A percentile compares a stretch with the other conserved stretches of the same genome.
These are phyloP conservation scores for Rousettus leschenaultii DNA, from an alignment of 2,113 vertebrate genomes.

Conservation along the genomic window DNA sequence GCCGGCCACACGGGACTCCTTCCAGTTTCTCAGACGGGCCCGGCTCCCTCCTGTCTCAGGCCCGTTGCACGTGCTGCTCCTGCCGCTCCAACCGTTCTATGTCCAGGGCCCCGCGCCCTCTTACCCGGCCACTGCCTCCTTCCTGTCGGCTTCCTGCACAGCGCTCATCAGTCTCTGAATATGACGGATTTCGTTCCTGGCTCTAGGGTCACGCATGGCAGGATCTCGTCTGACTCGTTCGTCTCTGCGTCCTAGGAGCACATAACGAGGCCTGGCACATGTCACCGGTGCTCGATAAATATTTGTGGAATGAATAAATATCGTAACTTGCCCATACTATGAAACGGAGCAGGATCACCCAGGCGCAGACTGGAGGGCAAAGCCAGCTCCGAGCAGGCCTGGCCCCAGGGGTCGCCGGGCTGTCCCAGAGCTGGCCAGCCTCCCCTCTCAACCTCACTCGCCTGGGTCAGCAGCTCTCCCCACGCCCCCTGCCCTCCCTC, in stretches of 20 bases:
- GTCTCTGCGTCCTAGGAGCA: neutral
- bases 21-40: neutral
- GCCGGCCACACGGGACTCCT: neutral
- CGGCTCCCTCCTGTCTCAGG: neutral
- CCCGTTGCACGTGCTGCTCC: neutral
- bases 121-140: neutral
- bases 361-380: neutral
- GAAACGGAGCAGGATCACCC: neutral
- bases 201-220: neutral
- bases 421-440: neutral
- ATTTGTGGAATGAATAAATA: neutral
- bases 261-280: neutral
- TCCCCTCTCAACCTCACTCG: neutral
- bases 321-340: neutral
- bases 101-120: neutral
- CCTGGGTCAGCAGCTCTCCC: neutral
- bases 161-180: neutral
- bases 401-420: neutral
- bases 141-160: no score
- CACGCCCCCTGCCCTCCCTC: neutral
- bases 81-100: neutral
- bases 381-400: neutral
- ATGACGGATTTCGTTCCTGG: neutral
- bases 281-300: neutral
- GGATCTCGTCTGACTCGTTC: neutral